phyloP scores from a whole-genome alignment of 2,797 vertebrate genomes.

The Petrocephalus sullivani region DNA sequence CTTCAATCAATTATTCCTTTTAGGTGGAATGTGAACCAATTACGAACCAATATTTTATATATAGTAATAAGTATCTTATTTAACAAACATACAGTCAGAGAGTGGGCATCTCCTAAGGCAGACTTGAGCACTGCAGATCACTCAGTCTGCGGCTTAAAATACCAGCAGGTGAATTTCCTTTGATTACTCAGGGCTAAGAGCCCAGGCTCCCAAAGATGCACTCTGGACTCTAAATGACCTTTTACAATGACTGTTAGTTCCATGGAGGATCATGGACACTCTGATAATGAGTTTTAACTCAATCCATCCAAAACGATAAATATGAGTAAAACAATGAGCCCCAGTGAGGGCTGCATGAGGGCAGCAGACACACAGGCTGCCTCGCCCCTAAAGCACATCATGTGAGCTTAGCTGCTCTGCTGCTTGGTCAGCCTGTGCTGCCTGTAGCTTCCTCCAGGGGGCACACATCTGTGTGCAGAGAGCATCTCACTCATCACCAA shows the following conservation, averaged over 20 bases:
- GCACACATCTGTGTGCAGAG: constrained; percentile 46
- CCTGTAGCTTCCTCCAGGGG: constrained; percentile 45
- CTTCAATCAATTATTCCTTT: not conserved
- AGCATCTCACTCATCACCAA: not conserved
- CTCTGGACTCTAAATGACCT: constrained; percentile 36
- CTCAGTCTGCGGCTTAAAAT: not conserved
- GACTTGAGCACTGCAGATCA: not conserved
- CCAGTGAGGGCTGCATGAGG: not conserved
- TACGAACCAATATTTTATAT: not conserved
- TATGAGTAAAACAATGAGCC: constrained; percentile 20
- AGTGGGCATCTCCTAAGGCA: not conserved
- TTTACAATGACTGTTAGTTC: constrained; percentile 32
- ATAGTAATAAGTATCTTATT: not conserved
- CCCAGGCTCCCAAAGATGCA: not conserved
- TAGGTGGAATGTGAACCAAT: not conserved
- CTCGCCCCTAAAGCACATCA: not conserved
- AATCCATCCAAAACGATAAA: constrained; percentile 45
- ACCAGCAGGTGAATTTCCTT: not conserved
- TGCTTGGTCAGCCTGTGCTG: not conserved
- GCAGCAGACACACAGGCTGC: not conserved
- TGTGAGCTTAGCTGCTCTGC: not conserved
- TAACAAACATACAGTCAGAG: not conserved
- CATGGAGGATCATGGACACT: constrained; percentile 34
- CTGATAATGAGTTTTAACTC: constrained; percentile 43
- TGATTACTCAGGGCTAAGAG: not conserved